phyloP scores from a whole-genome alignment of 2,888 invertebrate genomes.

The Dexiosoma caninum region DNA sequence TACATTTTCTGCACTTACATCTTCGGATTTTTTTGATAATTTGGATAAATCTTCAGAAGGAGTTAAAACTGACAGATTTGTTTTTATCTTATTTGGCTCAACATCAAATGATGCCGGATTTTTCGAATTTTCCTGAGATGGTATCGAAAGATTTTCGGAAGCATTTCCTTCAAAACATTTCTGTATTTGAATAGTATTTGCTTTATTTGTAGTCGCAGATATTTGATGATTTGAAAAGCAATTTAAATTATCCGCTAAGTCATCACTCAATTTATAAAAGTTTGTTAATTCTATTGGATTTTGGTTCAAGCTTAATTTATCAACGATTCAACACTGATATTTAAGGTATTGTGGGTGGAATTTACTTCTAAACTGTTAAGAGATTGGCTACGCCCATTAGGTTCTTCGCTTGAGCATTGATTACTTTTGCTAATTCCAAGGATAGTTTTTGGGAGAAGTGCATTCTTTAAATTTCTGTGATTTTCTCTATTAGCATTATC shows the following conservation, averaged over 20 bases:
- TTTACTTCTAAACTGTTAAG: conserved; percentile 10
- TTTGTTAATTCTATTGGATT: background rate
- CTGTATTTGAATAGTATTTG: too few relatives aligned
- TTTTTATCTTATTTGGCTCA: background rate
- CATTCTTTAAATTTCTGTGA: background rate
- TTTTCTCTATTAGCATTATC: background rate
- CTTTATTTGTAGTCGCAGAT: too few relatives aligned
- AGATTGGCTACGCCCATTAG: background rate
- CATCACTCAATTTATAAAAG: background rate
- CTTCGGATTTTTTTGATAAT: background rate
- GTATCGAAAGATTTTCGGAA: background rate
- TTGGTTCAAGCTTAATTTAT: background rate
- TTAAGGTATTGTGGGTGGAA: background rate
- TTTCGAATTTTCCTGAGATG: background rate
- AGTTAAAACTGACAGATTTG: background rate
- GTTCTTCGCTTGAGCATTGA: background rate
- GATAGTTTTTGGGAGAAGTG: background rate
- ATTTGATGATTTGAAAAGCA: too few relatives aligned
- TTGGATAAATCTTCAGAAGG: background rate
- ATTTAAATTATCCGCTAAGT: too few relatives aligned
- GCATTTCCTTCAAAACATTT: background rate
- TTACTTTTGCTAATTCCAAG: background rate
- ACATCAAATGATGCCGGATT: background rate
- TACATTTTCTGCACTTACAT: background rate
- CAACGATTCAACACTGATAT: background rate